Conservation (phyloP, 37 sponge, comb jelly and placozoan genomes). For the Hexactinellida sp. region DNA sequence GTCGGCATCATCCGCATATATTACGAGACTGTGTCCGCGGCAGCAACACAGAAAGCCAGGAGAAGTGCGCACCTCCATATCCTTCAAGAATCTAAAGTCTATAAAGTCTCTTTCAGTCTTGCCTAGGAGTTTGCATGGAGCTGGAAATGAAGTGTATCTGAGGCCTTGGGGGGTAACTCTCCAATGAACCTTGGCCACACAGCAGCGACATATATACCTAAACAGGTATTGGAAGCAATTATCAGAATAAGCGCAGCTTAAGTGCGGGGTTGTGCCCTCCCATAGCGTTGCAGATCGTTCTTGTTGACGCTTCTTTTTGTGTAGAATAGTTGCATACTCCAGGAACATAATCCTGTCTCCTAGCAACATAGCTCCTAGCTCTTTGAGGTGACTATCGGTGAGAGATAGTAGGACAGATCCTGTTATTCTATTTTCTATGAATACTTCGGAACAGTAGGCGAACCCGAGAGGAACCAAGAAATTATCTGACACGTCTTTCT, state of each 20-base stretch:
- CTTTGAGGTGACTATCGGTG: slow-evolving; percentile 49
- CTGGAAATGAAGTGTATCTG: slow-evolving; percentile 2
- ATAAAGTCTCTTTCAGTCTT: slow-evolving; percentile 58
- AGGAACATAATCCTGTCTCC: slow-evolving; percentile 62
- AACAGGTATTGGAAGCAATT: slow-evolving; percentile 18
- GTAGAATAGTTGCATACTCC: slow-evolving; percentile 56
- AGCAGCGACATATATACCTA: slow-evolving; percentile 42
- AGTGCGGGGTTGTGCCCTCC: slow-evolving; percentile 52
- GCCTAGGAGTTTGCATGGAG: background rate
- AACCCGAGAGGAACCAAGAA: slow-evolving; percentile 54
- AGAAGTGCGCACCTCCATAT: slow-evolving; percentile 47
- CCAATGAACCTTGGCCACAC: slow-evolving; percentile 57
- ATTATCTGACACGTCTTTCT: slow-evolving; percentile 49
- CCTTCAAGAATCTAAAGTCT: slow-evolving; percentile 76
- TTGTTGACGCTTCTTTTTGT: slow-evolving; percentile 68
- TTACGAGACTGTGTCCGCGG: slow-evolving; percentile 50
- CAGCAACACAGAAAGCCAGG: slow-evolving; percentile 68
- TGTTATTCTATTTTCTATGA: slow-evolving; percentile 41
- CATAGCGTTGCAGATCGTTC: slow-evolving; percentile 60
- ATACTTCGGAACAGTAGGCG: slow-evolving; percentile 45
- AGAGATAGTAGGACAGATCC: slow-evolving; percentile 52
- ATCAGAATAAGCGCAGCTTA: slow-evolving; percentile 45
- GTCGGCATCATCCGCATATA: slow-evolving; percentile 65
- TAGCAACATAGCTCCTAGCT: slow-evolving; percentile 39
- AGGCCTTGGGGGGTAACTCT: slow-evolving; percentile 77